Conservation (phyloP, 2,113 vertebrate species). For the Seriola quinqueradiata region DNA sequence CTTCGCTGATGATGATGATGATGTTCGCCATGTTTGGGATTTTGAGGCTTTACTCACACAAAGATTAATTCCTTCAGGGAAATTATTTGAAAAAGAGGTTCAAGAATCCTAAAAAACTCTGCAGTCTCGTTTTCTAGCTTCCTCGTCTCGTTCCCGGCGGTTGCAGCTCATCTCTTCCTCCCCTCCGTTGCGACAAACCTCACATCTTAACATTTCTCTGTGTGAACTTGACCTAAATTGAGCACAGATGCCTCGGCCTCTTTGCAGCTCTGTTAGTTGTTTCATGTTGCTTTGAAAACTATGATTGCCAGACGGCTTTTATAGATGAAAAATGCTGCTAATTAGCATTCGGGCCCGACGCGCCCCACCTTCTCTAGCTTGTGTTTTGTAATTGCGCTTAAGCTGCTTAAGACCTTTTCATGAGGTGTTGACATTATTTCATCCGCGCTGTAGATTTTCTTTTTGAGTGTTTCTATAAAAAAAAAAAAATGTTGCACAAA, state of each 20-base stretch:
- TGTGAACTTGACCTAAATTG: constrained; percentile 60
- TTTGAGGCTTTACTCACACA: too few species aligned
- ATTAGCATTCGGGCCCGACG: constrained; percentile 57
- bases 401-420: constrained; percentile 52
- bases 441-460: background rate
- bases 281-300: constrained; percentile 67
- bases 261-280: constrained; percentile 29
- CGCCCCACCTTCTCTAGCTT: constrained; percentile 23
- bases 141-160: too few species aligned
- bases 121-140: too few species aligned
- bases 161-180: constrained; percentile 7
- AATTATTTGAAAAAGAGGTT: too few species aligned
- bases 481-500: background rate
- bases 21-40: too few species aligned
- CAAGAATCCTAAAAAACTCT: too few species aligned
- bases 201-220: constrained; percentile 38
- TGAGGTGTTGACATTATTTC: constrained; percentile 51
- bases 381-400: constrained; percentile 24
- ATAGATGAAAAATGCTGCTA: constrained; percentile 67
- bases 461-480: background rate
- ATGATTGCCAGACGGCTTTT: constrained; percentile 70
- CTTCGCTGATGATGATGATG: too few species aligned
- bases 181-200: constrained; percentile 3
- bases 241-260: constrained; percentile 66
- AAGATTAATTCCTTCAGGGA: too few species aligned